phyloP scores from a whole-genome alignment of 1,140 invertebrate genomes.

The Calycopis cecrops region DNA sequence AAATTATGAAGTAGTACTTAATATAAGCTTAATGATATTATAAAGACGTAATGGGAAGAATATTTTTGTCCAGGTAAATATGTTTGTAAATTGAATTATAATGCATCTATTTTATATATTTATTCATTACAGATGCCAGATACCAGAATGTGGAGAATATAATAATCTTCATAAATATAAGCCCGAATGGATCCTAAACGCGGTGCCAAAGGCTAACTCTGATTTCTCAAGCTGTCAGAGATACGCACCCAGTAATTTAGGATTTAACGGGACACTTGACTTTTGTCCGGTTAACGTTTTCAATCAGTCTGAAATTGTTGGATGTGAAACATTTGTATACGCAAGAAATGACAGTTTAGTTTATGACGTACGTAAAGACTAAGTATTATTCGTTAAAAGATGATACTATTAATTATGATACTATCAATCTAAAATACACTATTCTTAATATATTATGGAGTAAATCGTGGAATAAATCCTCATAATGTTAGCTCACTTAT shows the following conservation, averaged over 20 bases:
- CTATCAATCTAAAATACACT: no score
- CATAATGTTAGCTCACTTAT: no score
- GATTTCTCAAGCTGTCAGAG: slow-evolving; percentile 32
- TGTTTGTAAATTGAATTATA: no score
- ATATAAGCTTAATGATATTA: no score
- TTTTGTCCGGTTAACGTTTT: slow-evolving; percentile 31
- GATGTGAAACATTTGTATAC: slow-evolving; percentile 34
- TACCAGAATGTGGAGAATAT: slow-evolving; percentile 78
- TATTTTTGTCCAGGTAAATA: no score
- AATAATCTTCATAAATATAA: slow-evolving; percentile 46
- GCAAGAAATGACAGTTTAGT: slow-evolving; percentile 40
- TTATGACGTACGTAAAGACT: slow-evolving; percentile 42
- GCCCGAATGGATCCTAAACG: slow-evolving; percentile 73
- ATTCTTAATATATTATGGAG: no score
- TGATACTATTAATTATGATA: no score
- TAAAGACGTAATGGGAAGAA: no score
- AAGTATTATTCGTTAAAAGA: no score
- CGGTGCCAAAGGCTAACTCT: slow-evolving; percentile 52
- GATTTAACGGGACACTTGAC: slow-evolving; percentile 23
- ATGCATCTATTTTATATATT: no score
- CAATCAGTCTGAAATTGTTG: slow-evolving; percentile 29
- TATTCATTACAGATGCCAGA: slow-evolving; percentile 74
- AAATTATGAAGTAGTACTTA: no score
- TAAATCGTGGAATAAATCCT: no score
- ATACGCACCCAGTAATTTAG: slow-evolving; percentile 19